phyloP scores from a whole-genome alignment of 2,113 vertebrate genomes.

The Struthio camelus region DNA sequence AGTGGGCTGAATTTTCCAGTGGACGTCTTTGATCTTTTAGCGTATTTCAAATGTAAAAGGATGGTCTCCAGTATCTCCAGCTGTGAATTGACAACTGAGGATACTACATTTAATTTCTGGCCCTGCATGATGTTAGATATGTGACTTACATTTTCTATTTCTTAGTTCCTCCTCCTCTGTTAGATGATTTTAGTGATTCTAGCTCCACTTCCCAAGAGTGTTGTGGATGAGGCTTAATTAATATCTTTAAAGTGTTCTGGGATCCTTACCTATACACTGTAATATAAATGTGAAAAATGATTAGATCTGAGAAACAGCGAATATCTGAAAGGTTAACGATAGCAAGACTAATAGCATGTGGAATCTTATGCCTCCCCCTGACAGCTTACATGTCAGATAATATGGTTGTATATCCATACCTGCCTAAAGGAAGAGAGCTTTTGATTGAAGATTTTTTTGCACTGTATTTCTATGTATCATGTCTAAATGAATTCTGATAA shows the following conservation, averaged over 20 bases:
- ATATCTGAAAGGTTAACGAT: background rate
- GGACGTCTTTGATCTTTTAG: background rate
- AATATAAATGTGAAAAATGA: background rate
- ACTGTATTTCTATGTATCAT: background rate
- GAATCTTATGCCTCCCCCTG: background rate
- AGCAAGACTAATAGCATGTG: background rate
- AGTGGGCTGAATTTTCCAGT: background rate
- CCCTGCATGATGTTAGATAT: background rate
- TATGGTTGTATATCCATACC: background rate
- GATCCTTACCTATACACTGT: background rate
- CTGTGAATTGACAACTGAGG: background rate
- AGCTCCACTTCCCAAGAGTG: background rate
- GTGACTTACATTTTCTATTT: background rate
- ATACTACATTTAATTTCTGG: background rate
- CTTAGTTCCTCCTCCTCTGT: background rate
- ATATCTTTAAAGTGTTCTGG: background rate
- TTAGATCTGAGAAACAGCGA: conserved; percentile 15
- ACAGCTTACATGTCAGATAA: background rate
- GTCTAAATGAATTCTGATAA: background rate
- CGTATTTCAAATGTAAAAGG: background rate
- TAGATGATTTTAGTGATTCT: conserved; percentile 11
- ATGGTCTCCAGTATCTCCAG: background rate
- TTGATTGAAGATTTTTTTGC: background rate
- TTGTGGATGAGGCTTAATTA: conserved; percentile 35
- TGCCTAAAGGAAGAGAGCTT: background rate